Evolutionary conservation across 2,113 vertebrate genomes (phyloP).

Genomic region (Ptilonorhynchus violaceus): DNA sequence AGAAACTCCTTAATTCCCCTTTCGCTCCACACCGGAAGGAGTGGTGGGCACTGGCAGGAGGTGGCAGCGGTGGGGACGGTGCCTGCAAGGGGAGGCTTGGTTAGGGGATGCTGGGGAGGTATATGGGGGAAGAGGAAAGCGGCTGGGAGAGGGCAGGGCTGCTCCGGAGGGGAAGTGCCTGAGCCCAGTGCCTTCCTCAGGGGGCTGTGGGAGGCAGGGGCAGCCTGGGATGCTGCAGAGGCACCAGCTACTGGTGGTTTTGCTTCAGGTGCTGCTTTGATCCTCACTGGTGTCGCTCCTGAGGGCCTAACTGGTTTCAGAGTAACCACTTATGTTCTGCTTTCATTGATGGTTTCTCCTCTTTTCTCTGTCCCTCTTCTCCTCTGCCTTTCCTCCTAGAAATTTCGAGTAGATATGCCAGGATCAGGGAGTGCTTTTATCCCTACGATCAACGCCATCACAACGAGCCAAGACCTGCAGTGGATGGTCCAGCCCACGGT

Average conservation of each 20-base stretch:
- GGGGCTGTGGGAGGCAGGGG: neutral
- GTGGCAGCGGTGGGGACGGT: neutral
- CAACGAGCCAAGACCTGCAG: constrained; percentile 98
- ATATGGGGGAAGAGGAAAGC: neutral
- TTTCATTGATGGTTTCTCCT: neutral
- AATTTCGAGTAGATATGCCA: constrained; percentile 98
- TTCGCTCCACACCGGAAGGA: neutral
- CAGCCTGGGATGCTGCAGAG: neutral
- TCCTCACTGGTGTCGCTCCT: neutral
- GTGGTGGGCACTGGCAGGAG: neutral
- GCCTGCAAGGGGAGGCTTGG: neutral
- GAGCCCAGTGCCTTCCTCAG: neutral
- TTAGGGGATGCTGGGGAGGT: neutral
- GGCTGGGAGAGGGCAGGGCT: neutral
- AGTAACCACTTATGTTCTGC: neutral
- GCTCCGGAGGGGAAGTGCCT: neutral
- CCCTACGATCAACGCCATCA: constrained; percentile 98
- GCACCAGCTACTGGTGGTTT: neutral
- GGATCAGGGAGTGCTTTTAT: constrained; percentile 98
- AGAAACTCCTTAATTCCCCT: constrained; percentile 59
- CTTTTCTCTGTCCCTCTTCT: neutral
- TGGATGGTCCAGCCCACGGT: constrained; percentile 99
- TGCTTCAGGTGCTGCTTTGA: neutral
- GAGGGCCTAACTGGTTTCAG: neutral
- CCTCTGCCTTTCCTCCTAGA: constrained; percentile 72